Conservation (phyloP, 2,888 invertebrate genomes). For the Coremacera marginata region DNA sequence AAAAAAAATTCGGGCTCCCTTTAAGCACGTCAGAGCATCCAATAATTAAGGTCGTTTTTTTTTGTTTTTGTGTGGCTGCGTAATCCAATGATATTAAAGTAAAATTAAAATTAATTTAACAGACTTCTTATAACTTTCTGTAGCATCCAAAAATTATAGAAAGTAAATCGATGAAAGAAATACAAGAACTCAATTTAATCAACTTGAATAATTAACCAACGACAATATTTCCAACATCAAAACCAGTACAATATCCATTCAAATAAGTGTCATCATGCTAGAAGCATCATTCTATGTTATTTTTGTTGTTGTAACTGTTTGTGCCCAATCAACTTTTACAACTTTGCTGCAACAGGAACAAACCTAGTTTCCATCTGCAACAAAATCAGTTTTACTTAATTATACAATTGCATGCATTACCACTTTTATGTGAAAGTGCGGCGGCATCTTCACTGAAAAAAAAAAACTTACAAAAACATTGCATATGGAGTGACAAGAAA, state of each 20-base stretch:
- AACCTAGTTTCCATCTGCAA: slow-evolving; percentile 14
- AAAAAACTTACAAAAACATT: slow-evolving; percentile 1
- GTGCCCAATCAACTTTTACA: not conserved
- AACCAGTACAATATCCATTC: not conserved
- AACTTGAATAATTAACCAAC: not conserved
- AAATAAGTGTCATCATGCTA: not conserved
- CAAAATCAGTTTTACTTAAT: slow-evolving; percentile 10
- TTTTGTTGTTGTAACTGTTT: not conserved
- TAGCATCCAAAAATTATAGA: no score
- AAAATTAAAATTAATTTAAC: no score
- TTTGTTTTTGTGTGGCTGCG: no score
- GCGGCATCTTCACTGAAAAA: not conserved
- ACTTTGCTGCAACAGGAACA: slow-evolving; percentile 15
- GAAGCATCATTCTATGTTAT: not conserved
- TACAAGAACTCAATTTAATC: not conserved
- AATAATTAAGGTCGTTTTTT: no score
- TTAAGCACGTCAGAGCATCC: no score
- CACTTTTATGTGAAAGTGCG: slow-evolving; percentile 14
- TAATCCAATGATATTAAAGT: no score
- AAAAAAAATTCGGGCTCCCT: no score
- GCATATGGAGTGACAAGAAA: not conserved
- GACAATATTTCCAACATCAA: not conserved
- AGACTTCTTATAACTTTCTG: no score
- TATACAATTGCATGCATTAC: slow-evolving; percentile 13
- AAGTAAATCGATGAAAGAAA: not conserved